These are phyloP conservation scores for Ranitomeya imitator DNA, from an alignment of 2,113 vertebrate genomes.

Conservation along the genomic window DNA sequence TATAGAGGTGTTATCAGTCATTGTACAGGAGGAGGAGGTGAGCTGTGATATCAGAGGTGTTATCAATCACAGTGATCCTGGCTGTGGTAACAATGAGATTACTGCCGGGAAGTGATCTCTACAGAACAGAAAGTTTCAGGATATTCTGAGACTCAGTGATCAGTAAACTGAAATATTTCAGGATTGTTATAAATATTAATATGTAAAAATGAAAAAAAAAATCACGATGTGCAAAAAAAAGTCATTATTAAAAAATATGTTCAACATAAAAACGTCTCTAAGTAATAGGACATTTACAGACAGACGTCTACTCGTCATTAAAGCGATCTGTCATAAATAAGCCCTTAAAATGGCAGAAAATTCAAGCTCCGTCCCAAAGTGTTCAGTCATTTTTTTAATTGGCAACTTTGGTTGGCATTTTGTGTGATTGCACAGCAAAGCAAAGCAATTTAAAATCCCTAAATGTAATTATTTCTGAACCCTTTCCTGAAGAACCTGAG, in stretches of 20 bases:
- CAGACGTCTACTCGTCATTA: neutral
- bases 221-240: neutral
- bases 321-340: neutral
- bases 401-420: slow-evolving; percentile 33
- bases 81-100: neutral
- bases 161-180: too few species aligned
- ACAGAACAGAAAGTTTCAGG: neutral
- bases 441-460: slow-evolving; percentile 38
- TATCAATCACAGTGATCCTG: too few species aligned
- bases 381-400: slow-evolving; percentile 40
- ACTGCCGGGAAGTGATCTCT: neutral
- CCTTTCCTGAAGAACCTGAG: slow-evolving; percentile 36
- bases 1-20: too few species aligned
- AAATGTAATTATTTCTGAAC: slow-evolving; percentile 46
- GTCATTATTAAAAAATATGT: neutral
- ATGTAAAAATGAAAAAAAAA: neutral
- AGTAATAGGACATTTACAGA: neutral
- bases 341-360: neutral
- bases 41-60: too few species aligned
- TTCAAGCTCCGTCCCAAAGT: slow-evolving; percentile 7
- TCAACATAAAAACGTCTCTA: neutral
- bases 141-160: neutral
- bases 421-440: slow-evolving; percentile 35
- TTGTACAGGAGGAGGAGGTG: too few species aligned
- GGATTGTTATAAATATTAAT: neutral